Evolutionary conservation across 1,140 invertebrate genomes (phyloP).

Genomic region (Lineus longissimus): DNA sequence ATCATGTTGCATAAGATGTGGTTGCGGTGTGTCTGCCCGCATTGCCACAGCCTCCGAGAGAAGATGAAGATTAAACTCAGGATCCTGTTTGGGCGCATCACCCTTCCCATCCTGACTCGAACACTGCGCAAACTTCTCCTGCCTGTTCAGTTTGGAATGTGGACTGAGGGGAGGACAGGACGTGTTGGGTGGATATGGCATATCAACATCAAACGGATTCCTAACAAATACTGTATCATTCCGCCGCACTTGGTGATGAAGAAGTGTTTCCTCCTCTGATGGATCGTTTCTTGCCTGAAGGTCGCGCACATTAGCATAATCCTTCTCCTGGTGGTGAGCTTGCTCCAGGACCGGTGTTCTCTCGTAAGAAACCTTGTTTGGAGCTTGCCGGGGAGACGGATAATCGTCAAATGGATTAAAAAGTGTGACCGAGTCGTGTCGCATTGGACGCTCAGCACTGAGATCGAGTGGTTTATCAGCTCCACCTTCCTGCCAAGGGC

Average conservation of each 20-base stretch:
- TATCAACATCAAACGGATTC: conserved; percentile 5
- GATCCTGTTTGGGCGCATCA: not conserved
- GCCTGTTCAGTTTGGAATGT: not conserved
- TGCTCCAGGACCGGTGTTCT: no score
- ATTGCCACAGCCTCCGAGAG: conserved; percentile 32
- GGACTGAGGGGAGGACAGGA: conserved; percentile 1
- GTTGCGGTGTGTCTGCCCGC: conserved; percentile 1
- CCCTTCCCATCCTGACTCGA: not conserved
- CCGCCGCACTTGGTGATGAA: not conserved
- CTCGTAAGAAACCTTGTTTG: no score
- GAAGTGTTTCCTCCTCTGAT: no score
- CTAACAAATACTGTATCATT: conserved; percentile 1
- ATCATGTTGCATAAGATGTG: not conserved
- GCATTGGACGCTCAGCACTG: no score
- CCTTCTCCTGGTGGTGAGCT: no score
- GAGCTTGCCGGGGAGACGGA: no score
- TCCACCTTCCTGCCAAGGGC: no score
- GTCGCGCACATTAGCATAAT: no score
- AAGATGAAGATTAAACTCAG: conserved; percentile 31
- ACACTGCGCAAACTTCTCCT: conserved; percentile 1
- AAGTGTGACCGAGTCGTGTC: not conserved
- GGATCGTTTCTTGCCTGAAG: no score
- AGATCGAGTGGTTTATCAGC: no score
- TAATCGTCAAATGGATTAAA: not conserved
- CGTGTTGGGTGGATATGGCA: not conserved